phyloP scores from a whole-genome alignment of 2,113 vertebrate species.

The Struthio camelus region DNA sequence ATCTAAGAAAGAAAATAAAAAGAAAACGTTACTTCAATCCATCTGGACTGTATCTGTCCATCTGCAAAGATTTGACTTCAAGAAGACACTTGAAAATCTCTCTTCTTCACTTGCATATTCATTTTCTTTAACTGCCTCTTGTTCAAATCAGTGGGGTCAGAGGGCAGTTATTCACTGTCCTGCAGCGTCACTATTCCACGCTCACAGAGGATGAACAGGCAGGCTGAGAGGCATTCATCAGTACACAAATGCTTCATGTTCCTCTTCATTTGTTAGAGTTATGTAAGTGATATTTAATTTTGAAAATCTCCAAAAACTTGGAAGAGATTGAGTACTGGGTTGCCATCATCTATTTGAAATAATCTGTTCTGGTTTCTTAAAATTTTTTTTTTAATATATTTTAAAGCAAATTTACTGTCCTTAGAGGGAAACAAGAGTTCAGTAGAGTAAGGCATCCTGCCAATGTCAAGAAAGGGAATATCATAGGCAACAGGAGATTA shows the following conservation, averaged over 20 bases:
- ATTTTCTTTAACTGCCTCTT: background rate
- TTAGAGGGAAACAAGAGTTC: accelerated
- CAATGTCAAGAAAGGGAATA: accelerated
- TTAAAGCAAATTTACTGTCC: background rate
- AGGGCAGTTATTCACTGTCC: background rate
- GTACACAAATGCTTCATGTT: accelerated
- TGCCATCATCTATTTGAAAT: background rate
- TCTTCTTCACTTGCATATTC: background rate
- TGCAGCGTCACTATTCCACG: background rate
- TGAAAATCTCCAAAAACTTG: background rate
- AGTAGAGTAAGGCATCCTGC: accelerated
- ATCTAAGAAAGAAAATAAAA: background rate
- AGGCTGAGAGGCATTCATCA: background rate
- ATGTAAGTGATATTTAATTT: background rate
- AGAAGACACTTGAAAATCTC: background rate
- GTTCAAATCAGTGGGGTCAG: background rate
- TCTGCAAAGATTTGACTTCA: background rate
- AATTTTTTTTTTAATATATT: background rate
- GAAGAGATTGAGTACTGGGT: background rate
- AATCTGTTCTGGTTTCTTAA: background rate
- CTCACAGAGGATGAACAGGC: accelerated
- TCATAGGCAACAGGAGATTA: too few species aligned
- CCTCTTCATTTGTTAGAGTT: accelerated
- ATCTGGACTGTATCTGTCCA: background rate
- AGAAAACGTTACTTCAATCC: background rate